Base-by-base conservation (phyloP, 2,113 vertebrate species). In the Varanus salvator region DNA sequence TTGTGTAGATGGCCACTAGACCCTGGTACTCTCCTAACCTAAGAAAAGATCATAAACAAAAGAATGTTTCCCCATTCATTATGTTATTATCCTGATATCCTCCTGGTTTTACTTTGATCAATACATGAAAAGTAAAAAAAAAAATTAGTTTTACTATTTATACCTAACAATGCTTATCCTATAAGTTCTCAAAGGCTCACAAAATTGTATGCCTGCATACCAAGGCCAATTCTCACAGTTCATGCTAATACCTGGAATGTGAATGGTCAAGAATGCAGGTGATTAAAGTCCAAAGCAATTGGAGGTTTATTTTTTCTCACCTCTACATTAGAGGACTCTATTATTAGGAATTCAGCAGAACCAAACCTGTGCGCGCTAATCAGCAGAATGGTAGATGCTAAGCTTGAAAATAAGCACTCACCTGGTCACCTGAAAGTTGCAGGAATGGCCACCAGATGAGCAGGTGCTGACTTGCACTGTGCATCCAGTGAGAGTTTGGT, bases 1-100 rank as follows among this genome's bases (percentile, higher is more conserved):
- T 99, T 99, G 96, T 99, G 98, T 82, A 99, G 97, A 93, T 99
- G 99, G 84, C 99, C 99, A 8, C 99, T 99, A 80, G 99, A 99
- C 91, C 99, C 99, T 0, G 99, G 99, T 66, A 99, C 98, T 95
- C 99, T 97, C 92, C 98, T 98, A 84, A 99, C 99, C 99, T 99
- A 95, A 4, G 64, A 80, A 92, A 86, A 93, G 88, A 29, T 95
- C 8, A 90, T 86, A 4, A 38, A 38, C 19, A 85, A 17, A 91
- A 92, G 81, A 44, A 91, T 3, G 3, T 64, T 52, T n/a, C 3
- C 69, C 31, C 81, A 4, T 8, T 31, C 81, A 4, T 8, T 77
- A 89, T 81, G 89, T 17, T 80, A 0, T 92, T 52, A 54, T 1
- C 27, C 57, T 74, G 69, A 7, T 76, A 12, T 31, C 27, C 87